A percentile compares a stretch with the other conserved stretches of the same genome.
phyloP scores from a whole-genome alignment of 1,140 invertebrate genomes.

The Periplaneta americana region DNA sequence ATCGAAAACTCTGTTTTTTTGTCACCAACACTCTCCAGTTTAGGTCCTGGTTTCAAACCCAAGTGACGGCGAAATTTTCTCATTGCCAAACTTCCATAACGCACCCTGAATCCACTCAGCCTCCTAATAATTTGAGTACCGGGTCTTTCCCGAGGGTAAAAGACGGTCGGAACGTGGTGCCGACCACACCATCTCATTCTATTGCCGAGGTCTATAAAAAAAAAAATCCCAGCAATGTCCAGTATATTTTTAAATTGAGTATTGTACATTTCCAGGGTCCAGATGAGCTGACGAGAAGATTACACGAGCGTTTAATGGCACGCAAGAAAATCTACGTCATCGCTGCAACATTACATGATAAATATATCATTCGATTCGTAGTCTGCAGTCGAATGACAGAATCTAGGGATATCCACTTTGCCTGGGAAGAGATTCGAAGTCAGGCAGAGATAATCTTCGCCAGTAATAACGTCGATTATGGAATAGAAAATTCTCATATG shows the following conservation, averaged over 20 bases:
- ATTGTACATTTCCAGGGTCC: slow-evolving; percentile 49
- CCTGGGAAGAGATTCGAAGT: slow-evolving; percentile 72
- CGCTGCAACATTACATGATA: slow-evolving; percentile 58
- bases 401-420: slow-evolving; percentile 66
- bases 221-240: not conserved
- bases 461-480: not conserved
- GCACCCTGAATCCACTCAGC: not conserved
- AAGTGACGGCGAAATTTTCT: too few relatives aligned
- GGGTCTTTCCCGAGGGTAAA: too few relatives aligned
- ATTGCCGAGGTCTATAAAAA: too few relatives aligned
- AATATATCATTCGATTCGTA: slow-evolving; percentile 75
- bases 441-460: slow-evolving; percentile 41
- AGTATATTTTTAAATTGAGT: not conserved
- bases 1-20: not conserved
- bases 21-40: not conserved
- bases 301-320: slow-evolving; percentile 69
- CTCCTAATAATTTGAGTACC: too few relatives aligned
- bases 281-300: slow-evolving; percentile 63
- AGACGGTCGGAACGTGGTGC: too few relatives aligned
- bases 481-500: not conserved
- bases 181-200: too few relatives aligned
- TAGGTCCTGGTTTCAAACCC: not conserved
- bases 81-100: not conserved
- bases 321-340: slow-evolving; percentile 81
- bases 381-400: slow-evolving; percentile 69